Evolutionary conservation across 1,140 invertebrate genomes (phyloP).

Genomic region (Drosophila nigromelanica): DNA sequence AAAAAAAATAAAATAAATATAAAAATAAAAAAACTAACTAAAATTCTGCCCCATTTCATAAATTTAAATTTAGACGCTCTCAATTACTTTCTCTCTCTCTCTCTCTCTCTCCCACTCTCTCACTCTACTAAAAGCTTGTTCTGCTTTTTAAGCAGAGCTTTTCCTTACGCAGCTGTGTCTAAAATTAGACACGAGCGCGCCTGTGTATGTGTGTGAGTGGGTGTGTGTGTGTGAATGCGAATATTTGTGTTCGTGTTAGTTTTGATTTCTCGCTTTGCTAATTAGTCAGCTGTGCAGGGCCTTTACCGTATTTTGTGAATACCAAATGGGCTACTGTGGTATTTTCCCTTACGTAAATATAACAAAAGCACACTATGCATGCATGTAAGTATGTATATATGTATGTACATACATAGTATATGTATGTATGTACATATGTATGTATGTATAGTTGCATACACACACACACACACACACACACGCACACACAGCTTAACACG

Average conservation of each 20-base stretch:
- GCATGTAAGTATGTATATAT: constrained; percentile 7
- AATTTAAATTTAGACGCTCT: constrained; percentile 3
- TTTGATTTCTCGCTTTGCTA: constrained; percentile 49
- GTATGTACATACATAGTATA: constrained; percentile 3
- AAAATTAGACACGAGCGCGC: constrained; percentile 18
- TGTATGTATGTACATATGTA: constrained; percentile 12
- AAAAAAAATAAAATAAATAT: too few species aligned
- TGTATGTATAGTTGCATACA: not conserved
- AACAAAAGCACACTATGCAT: constrained; percentile 1
- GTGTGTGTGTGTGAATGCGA: not conserved
- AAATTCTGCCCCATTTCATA: constrained; percentile 1
- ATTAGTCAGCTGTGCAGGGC: constrained; percentile 62
- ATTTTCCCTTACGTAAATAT: constrained; percentile 15
- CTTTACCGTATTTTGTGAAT: constrained; percentile 43
- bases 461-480: constrained; percentile 13
- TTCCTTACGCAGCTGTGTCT: constrained; percentile 23
- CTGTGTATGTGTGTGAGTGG: not conserved
- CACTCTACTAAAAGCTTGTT: constrained; percentile 7
- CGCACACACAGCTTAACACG: constrained; percentile 28
- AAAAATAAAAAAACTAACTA: too few species aligned
- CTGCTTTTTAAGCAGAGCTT: constrained; percentile 28
- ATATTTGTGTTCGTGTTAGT: constrained; percentile 2
- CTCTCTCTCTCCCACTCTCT: not conserved
- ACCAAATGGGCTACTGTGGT: constrained; percentile 10
- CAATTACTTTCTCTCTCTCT: not conserved